These are phyloP conservation scores for Muscicapa striata DNA, from an alignment of 2,797 vertebrate species.

Conservation along the genomic window DNA sequence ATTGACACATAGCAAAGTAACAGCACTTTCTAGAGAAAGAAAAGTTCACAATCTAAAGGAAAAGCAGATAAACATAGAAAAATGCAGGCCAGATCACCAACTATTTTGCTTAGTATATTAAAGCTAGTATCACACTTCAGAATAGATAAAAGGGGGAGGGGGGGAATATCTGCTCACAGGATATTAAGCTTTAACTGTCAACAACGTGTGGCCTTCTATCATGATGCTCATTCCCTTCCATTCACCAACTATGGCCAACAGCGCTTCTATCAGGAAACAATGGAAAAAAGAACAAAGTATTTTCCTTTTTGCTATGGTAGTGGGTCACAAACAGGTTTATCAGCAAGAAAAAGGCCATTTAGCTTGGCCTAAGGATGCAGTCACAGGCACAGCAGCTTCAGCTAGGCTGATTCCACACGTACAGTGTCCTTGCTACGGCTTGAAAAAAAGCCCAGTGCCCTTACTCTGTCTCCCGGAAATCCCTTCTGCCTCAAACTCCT, in stretches of 20 bases:
- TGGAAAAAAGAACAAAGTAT: not conserved
- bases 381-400: not conserved
- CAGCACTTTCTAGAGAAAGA: not conserved
- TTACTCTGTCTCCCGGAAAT: not conserved
- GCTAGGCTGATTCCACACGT: not conserved
- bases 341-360: not conserved
- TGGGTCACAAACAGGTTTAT: not conserved
- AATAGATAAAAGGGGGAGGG: not conserved
- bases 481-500: not conserved
- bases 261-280: not conserved
- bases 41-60: not conserved
- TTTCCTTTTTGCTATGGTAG: not conserved
- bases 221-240: not conserved
- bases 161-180: not conserved
- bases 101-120: not conserved
- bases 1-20: not conserved
- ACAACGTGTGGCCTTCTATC: not conserved
- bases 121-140: not conserved
- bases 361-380: not conserved
- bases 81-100: not conserved
- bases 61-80: not conserved
- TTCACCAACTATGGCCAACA: not conserved
- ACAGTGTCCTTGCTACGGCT: rapidly evolving
- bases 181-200: not conserved
- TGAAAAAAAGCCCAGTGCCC: not conserved